A percentile compares a stretch with the other conserved stretches of the same genome.
Conservation (phyloP, 1,140 invertebrate genomes). For the Melanaphis sacchari region DNA sequence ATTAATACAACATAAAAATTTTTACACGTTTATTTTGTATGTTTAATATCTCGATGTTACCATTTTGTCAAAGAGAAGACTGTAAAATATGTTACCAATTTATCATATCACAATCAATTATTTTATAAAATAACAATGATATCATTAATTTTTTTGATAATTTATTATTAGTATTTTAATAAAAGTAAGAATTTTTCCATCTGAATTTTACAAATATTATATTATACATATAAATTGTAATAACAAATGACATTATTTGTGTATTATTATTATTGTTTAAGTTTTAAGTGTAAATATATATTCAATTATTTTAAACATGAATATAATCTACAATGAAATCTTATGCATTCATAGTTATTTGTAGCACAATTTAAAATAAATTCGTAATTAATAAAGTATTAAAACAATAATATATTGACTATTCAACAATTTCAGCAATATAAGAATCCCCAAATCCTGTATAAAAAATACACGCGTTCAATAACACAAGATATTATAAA, state of each 20-base stretch:
- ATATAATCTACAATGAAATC: not conserved
- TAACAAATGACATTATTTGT: not conserved
- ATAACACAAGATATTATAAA: not conserved
- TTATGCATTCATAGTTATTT: not conserved
- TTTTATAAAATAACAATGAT: conserved; percentile 19
- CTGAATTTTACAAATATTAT: not conserved
- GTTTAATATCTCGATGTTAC: not conserved
- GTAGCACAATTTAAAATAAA: too few species aligned
- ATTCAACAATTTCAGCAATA: too few species aligned
- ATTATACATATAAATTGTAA: conserved; percentile 5
- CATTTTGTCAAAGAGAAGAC: conserved; percentile 46
- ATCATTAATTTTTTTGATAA: not conserved
- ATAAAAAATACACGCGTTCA: not conserved
- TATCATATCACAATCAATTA: conserved; percentile 8
- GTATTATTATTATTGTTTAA: conserved; percentile 20
- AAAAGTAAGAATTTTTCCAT: not conserved
- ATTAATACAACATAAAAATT: not conserved
- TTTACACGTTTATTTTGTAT: not conserved
- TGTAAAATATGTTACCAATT: conserved; percentile 42
- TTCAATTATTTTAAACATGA: not conserved
- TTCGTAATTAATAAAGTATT: not conserved
- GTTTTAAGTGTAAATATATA: conserved; percentile 20
- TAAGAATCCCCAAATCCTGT: too few species aligned
- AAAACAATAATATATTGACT: too few species aligned
- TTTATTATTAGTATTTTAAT: conserved; percentile 28